phyloP scores from a whole-genome alignment of 2,113 vertebrate genomes.

The Accipiter virgatus region DNA sequence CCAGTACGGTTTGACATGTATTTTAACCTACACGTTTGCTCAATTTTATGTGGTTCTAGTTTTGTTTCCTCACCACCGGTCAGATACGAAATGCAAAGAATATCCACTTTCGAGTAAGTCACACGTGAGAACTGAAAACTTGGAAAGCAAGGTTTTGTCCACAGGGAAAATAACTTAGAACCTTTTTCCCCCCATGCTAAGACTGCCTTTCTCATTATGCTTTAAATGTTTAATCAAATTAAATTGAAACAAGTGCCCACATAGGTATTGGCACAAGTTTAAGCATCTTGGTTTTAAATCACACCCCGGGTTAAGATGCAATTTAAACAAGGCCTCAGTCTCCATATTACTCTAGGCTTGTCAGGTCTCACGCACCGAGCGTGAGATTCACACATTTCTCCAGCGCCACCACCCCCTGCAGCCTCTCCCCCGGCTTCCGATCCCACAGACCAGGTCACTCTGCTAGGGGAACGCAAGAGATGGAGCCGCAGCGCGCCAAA shows the following conservation, averaged over 20 bases:
- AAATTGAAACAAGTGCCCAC: constrained; percentile 43
- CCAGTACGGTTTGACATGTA: not conserved
- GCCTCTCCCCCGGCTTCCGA: not conserved
- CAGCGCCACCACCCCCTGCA: not conserved
- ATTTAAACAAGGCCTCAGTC: constrained; percentile 35
- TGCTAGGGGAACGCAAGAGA: not conserved
- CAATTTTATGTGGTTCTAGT: not conserved
- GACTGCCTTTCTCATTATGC: constrained; percentile 3
- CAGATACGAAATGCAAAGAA: not conserved
- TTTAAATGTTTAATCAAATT: constrained; percentile 45
- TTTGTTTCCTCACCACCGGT: not conserved
- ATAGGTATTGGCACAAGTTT: constrained; percentile 42
- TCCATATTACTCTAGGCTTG: not conserved
- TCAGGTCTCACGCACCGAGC: not conserved
- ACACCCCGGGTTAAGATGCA: constrained; percentile 3
- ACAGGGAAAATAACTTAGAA: constrained; percentile 9
- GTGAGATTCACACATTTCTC: not conserved
- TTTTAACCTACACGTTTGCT: not conserved
- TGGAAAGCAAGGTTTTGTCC: constrained; percentile 11
- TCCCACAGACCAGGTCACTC: not conserved
- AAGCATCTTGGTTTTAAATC: constrained; percentile 50
- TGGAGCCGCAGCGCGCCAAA: not conserved
- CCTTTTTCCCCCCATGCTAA: not conserved
- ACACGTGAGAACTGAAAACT: not conserved
- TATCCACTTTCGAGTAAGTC: not conserved